These are phyloP conservation scores for Pholis gunnellus DNA, from an alignment of 2,113 vertebrate genomes.

Conservation along the genomic window DNA sequence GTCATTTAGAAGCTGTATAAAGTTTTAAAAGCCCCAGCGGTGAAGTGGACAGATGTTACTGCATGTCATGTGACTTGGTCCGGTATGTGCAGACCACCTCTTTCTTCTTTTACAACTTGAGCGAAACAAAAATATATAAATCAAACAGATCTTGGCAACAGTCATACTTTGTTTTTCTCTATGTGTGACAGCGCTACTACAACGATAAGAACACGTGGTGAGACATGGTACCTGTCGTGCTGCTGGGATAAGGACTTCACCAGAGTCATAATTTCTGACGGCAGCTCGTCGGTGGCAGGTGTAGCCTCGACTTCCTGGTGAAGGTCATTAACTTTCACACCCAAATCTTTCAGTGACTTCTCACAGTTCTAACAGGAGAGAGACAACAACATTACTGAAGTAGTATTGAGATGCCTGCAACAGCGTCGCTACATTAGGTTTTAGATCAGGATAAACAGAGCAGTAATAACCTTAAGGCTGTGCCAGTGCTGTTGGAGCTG, in stretches of 20 bases:
- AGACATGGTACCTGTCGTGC: conserved; percentile 73
- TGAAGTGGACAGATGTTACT: not conserved
- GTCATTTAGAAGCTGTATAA: not conserved
- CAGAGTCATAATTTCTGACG: conserved; percentile 60
- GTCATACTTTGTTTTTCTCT: not conserved
- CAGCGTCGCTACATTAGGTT: not conserved
- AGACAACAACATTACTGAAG: not conserved
- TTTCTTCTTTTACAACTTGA: not conserved
- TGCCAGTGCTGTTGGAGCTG: conserved; percentile 81
- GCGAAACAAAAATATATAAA: not conserved
- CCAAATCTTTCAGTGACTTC: conserved; percentile 63
- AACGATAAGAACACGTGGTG: not conserved
- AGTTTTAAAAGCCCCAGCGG: not conserved
- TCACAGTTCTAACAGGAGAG: conserved; percentile 74
- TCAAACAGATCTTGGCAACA: not conserved
- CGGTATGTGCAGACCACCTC: not conserved
- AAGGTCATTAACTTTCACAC: conserved; percentile 72
- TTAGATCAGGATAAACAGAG: not conserved
- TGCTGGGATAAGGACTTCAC: conserved; percentile 73
- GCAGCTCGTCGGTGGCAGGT: conserved; percentile 57
- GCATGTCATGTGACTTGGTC: not conserved
- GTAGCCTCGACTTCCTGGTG: conserved; percentile 57
- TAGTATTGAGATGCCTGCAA: not conserved
- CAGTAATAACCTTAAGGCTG: conserved; percentile 77
- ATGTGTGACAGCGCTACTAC: not conserved